phyloP scores from a whole-genome alignment of 1,140 invertebrate species.

The Anadara kagoshimensis region DNA sequence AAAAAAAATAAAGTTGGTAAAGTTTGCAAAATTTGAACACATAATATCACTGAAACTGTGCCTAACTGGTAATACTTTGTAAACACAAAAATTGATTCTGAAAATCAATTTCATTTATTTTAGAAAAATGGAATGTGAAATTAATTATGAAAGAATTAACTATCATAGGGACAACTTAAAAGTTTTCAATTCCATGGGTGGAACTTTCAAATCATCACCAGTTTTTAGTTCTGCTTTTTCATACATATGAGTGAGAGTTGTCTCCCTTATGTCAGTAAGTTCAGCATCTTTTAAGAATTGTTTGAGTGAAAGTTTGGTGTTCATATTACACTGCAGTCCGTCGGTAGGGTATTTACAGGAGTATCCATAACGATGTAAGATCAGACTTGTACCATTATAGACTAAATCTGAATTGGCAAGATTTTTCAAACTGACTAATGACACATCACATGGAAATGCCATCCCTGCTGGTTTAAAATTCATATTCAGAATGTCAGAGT shows the following conservation, averaged over 20 bases:
- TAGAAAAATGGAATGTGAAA: too few relatives aligned
- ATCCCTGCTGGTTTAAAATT: conserved; percentile 40
- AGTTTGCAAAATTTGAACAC: too few relatives aligned
- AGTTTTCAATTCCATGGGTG: conserved; percentile 54
- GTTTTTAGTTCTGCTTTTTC: conserved; percentile 36
- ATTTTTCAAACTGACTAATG: conserved; percentile 56
- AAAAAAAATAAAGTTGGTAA: too few relatives aligned
- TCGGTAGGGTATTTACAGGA: conserved; percentile 54
- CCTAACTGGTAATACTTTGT: too few relatives aligned
- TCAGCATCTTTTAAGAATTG: conserved; percentile 53
- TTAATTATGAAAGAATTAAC: background rate
- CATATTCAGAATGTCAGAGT: conserved; percentile 49
- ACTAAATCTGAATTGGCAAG: conserved; percentile 54
- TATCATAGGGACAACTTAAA: conserved; percentile 26
- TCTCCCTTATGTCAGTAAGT: conserved; percentile 46
- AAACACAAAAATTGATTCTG: too few relatives aligned
- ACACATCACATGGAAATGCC: conserved; percentile 62
- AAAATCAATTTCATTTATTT: too few relatives aligned
- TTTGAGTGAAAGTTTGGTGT: conserved; percentile 27
- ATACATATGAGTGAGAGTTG: conserved; percentile 60
- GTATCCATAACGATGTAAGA: conserved; percentile 61
- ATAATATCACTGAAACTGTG: too few relatives aligned
- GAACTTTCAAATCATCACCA: conserved; percentile 36
- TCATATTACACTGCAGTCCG: conserved; percentile 47
- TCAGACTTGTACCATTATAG: conserved; percentile 61